Evolutionary conservation across 2,888 invertebrate genomes (phyloP), one percentile per base, ranked within the genome.

Genomic region (Thumatha senex): DNA sequence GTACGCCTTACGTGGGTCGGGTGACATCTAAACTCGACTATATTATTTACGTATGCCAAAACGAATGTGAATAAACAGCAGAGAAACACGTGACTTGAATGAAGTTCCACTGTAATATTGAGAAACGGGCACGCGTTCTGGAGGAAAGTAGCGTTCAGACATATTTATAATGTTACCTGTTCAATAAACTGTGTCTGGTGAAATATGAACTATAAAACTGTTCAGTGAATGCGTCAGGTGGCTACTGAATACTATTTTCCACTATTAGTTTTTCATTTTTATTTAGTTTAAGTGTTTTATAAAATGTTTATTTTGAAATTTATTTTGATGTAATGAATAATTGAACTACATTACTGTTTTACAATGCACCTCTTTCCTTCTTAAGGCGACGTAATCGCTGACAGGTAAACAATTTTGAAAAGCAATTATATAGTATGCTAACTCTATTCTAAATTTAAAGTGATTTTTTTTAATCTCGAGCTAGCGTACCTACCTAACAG

Each of bases 61-160:
- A 75, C 76, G 76, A 83, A 86, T 82, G 80, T 80, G 84, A 82
- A 86, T 86, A 88, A 87, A 88, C 86, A 86, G 74, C 67, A 64
- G 60, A 62, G 65, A 62, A 68, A 75, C 70, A 74, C 89, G 89
- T 89, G 89, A 86, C 84, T 76, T 44, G 86, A 88, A 88, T 89
- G 76, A 79, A n/a, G 83, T 75, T 67, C 67, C 69, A 62, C 63
- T 74, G 67, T 74, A 72, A 81, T 75, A 74, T 78, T 77, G 72
- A 68, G 70, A 62, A 40, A 49, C 35, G 60, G 71, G 70, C 69
- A 71, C 61, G 67, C 72, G 72, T 72, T 68, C 70, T 60, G 72
- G 52, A 24, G 18, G 59, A 75, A 80, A 80, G 68, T 80, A 78
- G 73, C 71, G 70, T 67, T 67, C 69, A 69, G 71, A 79, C 82